Evolutionary conservation across 2,888 invertebrate genomes (phyloP).

Genomic region (Athetis lepigone): DNA sequence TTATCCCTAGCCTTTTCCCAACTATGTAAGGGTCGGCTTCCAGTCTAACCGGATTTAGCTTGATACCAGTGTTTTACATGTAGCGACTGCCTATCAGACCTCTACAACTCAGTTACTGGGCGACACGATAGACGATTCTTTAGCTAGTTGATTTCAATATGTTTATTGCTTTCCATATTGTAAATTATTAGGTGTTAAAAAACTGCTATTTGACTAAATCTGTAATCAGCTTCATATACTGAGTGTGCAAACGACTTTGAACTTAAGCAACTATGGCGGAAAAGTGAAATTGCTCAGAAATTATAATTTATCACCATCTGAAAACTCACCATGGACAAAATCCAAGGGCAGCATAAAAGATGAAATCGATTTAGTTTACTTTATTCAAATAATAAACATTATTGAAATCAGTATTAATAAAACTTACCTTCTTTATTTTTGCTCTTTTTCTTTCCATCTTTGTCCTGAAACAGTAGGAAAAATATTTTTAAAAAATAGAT

Average conservation of each 20-base stretch:
- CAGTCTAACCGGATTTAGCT: too few relatives aligned
- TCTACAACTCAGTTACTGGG: too few relatives aligned
- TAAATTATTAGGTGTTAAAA: too few relatives aligned
- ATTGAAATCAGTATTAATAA: constrained; percentile 20
- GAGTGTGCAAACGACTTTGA: neutral
- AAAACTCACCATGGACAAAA: constrained; percentile 68
- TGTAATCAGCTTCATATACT: neutral
- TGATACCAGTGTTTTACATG: too few relatives aligned
- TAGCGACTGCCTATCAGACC: too few relatives aligned
- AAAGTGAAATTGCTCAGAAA: neutral
- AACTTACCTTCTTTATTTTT: constrained; percentile 97
- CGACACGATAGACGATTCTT: too few relatives aligned
- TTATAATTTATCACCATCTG: constrained; percentile 14
- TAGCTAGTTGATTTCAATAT: neutral
- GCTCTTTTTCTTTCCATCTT: constrained; percentile 96
- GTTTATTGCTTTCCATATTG: too few relatives aligned
- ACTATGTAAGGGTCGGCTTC: too few relatives aligned
- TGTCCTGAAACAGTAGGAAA: constrained; percentile 92
- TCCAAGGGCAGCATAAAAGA: constrained; percentile 67
- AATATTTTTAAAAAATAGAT: neutral
- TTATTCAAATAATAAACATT: constrained; percentile 8
- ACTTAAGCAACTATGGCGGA: neutral
- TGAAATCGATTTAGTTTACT: constrained; percentile 58
- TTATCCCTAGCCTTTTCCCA: too few relatives aligned
- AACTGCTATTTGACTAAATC: neutral